Conservation (phyloP, 2,113 vertebrate genomes). For the Ailurus styani region DNA sequence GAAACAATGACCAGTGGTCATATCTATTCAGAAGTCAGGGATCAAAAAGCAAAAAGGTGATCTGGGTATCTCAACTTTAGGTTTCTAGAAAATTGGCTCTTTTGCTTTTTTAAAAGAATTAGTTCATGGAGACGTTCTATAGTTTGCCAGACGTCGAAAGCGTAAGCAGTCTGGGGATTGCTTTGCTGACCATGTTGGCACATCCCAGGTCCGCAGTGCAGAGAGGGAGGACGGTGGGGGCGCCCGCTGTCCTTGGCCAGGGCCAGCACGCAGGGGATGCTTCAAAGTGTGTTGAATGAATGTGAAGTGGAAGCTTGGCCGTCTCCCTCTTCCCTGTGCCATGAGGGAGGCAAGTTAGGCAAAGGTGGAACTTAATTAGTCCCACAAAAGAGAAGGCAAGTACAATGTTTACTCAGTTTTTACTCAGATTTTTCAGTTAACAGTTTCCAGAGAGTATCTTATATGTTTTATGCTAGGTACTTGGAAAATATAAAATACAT, state of each 20-base stretch:
- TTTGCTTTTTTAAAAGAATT: background rate
- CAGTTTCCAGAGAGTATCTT: background rate
- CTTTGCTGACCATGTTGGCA: background rate
- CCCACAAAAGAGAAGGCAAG: background rate
- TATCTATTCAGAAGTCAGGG: background rate
- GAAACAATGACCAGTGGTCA: background rate
- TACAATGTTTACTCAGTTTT: background rate
- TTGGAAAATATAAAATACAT: background rate
- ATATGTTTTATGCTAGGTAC: background rate
- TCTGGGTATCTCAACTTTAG: background rate
- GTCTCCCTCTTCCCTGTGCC: background rate
- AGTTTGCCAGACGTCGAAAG: background rate
- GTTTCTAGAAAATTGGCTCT: background rate
- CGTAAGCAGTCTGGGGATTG: background rate
- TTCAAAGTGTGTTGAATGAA: background rate
- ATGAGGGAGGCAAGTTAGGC: background rate
- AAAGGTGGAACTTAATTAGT: background rate
- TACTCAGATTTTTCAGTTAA: background rate
- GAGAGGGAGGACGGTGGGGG: background rate
- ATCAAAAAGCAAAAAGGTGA: background rate
- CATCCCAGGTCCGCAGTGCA: fast-evolving
- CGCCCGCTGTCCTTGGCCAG: too few relatives aligned
- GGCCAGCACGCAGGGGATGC: fast-evolving
- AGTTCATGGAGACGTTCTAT: background rate
- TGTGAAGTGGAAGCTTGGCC: background rate